Percentiles rank a stretch among this genome's conserved stretches.
Evolutionary conservation across 2,113 vertebrate species (phyloP).

Genomic region (Cryptotis parvus): DNA sequence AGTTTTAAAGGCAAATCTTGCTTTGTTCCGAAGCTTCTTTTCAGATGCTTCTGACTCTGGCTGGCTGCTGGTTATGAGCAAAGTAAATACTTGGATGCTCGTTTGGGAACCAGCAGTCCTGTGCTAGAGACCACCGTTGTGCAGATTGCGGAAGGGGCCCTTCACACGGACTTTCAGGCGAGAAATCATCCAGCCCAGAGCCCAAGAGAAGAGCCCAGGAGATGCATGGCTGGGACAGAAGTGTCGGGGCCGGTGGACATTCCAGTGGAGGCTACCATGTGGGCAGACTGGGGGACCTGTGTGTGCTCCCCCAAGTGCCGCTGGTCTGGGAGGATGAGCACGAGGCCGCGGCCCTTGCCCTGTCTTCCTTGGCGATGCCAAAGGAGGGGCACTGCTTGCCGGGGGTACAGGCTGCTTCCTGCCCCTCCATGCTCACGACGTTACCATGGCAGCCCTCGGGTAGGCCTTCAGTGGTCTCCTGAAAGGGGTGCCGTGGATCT

Average conservation of each 20-base stretch:
- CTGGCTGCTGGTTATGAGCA: constrained; percentile 23
- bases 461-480: not conserved
- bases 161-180: not conserved
- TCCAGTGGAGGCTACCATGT: too few species aligned
- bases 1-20: not conserved
- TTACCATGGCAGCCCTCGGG: not conserved
- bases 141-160: not conserved
- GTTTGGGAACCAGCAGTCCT: constrained; percentile 3
- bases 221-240: too few species aligned
- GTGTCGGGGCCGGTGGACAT: too few species aligned
- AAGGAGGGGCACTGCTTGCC: too few species aligned
- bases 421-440: not conserved
- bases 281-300: too few species aligned
- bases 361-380: too few species aligned
- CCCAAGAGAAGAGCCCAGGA: not conserved
- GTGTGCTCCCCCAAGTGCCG: too few species aligned
- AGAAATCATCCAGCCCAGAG: not conserved
- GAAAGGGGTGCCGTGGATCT: not conserved
- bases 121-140: not conserved
- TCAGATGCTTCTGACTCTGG: not conserved
- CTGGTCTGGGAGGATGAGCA: too few species aligned
- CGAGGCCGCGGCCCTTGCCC: too few species aligned
- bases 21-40: constrained; percentile 26
- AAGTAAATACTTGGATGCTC: constrained; percentile 14
- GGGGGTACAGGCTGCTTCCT: not conserved